Evolutionary conservation across 2,888 invertebrate species (phyloP).

Genomic region (Amiota minor): DNA sequence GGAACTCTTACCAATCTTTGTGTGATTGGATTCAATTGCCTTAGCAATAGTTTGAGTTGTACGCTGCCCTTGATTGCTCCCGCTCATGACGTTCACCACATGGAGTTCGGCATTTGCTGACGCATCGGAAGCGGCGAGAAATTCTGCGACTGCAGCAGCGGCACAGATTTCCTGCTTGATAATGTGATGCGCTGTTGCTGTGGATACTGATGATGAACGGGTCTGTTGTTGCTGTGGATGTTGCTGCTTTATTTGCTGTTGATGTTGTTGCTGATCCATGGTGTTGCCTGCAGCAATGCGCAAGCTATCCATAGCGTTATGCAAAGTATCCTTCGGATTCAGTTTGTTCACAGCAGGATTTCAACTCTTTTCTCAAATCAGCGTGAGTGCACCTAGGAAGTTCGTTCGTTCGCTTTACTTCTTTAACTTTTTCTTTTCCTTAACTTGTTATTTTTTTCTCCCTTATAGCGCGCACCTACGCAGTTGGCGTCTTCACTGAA

Average conservation of each 20-base stretch:
- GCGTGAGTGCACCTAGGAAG: slow-evolving; percentile 26
- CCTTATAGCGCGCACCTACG: slow-evolving; percentile 67
- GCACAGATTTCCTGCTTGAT: slow-evolving; percentile 27
- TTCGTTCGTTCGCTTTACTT: not conserved
- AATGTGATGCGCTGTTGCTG: slow-evolving; percentile 11
- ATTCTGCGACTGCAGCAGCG: slow-evolving; percentile 17
- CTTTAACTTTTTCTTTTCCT: not conserved
- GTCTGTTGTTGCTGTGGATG: slow-evolving; percentile 8
- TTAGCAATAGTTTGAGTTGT: slow-evolving; percentile 35
- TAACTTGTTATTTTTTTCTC: slow-evolving; percentile 2
- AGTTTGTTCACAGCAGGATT: slow-evolving; percentile 33
- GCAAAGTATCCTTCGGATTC: not conserved
- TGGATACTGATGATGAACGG: not conserved
- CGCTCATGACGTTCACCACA: not conserved
- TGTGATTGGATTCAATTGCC: slow-evolving; percentile 38
- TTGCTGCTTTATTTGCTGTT: slow-evolving; percentile 19
- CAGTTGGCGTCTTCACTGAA: slow-evolving; percentile 41
- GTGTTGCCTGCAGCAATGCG: slow-evolving; percentile 28
- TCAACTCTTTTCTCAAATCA: slow-evolving; percentile 18
- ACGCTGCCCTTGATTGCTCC: slow-evolving; percentile 12
- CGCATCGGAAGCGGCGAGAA: slow-evolving; percentile 24
- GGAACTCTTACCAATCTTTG: slow-evolving; percentile 13
- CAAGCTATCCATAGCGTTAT: slow-evolving; percentile 28
- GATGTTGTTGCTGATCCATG: slow-evolving; percentile 20
- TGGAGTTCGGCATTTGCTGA: slow-evolving; percentile 4